Conservation (phyloP, 2,113 vertebrate species). For the Caranx ignobilis region DNA sequence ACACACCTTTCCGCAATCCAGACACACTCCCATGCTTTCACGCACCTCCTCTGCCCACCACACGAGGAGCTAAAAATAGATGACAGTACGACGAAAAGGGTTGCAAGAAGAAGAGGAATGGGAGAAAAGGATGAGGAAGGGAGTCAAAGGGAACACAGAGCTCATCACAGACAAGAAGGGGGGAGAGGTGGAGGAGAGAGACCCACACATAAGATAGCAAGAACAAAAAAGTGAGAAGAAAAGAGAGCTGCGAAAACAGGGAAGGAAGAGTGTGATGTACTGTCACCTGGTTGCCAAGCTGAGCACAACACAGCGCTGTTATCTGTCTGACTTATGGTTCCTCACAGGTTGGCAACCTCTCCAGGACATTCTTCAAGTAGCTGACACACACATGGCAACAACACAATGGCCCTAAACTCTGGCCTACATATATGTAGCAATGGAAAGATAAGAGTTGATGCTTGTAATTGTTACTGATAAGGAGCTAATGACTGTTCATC, state of each 20-base stretch:
- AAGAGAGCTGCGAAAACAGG: neutral
- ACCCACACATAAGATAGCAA: constrained; percentile 10
- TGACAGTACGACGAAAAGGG: constrained; percentile 51
- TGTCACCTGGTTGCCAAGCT: constrained; percentile 17
- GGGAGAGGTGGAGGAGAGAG: constrained; percentile 17
- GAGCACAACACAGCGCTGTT: constrained; percentile 21
- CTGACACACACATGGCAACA: constrained; percentile 32
- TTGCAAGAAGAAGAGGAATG: constrained; percentile 48
- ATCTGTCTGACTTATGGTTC: constrained; percentile 23
- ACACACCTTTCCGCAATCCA: constrained; percentile 71
- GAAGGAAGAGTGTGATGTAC: constrained; percentile 13
- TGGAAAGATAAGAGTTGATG: neutral
- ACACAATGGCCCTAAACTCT: neutral
- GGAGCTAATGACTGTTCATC: neutral
- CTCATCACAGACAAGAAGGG: constrained; percentile 30
- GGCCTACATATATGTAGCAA: neutral
- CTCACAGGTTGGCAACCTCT: constrained; percentile 3
- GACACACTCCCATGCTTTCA: constrained; percentile 78
- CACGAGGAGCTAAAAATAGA: constrained; percentile 84
- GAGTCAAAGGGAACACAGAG: constrained; percentile 33
- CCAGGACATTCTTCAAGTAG: constrained; percentile 18
- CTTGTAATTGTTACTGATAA: neutral
- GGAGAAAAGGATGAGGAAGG: constrained; percentile 43
- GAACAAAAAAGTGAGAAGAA: neutral
- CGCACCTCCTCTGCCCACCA: constrained; percentile 70